Base-by-base conservation (phyloP, 2,113 vertebrate genomes). In the Callospermophilus lateralis region DNA sequence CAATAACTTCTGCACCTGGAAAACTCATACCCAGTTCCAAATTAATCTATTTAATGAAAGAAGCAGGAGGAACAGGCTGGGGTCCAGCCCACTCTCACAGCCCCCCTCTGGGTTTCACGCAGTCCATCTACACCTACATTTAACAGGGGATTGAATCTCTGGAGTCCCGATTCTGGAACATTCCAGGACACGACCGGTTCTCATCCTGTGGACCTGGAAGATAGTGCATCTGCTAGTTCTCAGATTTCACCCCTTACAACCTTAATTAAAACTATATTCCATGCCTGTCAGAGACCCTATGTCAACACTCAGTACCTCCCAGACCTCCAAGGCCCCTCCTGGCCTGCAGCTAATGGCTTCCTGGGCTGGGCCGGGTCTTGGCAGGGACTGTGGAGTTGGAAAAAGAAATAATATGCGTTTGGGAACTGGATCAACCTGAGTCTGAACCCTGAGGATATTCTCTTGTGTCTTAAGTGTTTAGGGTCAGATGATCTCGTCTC, bases 241-340 rank as follows among this genome's bases (percentile, higher is more conserved):
- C 89, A 67, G 37, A 37, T 90, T 84, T 97, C 76, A 53, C 22
- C 51, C 24, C 22, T 58, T n/a, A 39, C 1, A 1, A 32, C 30
- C 78, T 93, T 93, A 74, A 96, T 96, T 92, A 92, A 93, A 94
- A 89, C 53, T 67, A 48, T 42, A 90, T 37, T 51, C 84, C 63
- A 55, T 87, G 8, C 51, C 74, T 84, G 63, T 86, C 80, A 80
- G 84, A 65, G 88, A 24, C n/a, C 17, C 26, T 1, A 0, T 12
- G 26, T 42, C 74, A 58, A 16, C 26, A 80, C 68, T 79, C 76
- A 22, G 28, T 32, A 20, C 68, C 42, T 79, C 84, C 73, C 53
- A 26, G 83, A 65, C 70, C 30, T 37, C 51, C 51, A 61, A 26
- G 51, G 28, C 13, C 48, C 39, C 32, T 72, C 45, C 61, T 28